These are phyloP conservation scores for Penaeus japonicus DNA, from an alignment of 1,140 invertebrate species.

Conservation along the genomic window DNA sequence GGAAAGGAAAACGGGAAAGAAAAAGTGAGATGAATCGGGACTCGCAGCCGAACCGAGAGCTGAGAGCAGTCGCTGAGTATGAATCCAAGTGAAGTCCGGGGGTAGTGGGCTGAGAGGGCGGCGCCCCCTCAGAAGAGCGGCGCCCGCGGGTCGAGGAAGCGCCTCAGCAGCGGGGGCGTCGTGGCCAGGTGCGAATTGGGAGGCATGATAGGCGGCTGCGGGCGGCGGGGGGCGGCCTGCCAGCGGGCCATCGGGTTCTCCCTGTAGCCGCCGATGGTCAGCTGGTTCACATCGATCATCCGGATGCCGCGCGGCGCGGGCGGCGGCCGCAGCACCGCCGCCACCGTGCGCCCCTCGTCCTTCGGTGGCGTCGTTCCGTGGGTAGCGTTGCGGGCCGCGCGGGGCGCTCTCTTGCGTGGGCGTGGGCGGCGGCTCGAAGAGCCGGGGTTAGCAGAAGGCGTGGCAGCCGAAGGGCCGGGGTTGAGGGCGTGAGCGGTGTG, in stretches of 20 bases:
- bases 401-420: slow-evolving; percentile 22
- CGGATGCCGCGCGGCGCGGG: neutral
- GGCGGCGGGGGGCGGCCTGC: slow-evolving; percentile 27
- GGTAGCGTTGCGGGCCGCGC: slow-evolving; percentile 29
- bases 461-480: neutral
- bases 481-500: neutral
- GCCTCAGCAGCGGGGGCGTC: slow-evolving; percentile 28
- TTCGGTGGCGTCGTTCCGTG: neutral
- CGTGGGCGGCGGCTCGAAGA: neutral
- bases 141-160: slow-evolving; percentile 43
- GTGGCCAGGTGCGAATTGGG: neutral
- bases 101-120: too few relatives aligned
- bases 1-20: too few relatives aligned
- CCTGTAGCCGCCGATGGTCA: slow-evolving; percentile 43
- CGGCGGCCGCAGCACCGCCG: too few relatives aligned
- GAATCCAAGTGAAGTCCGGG: too few relatives aligned
- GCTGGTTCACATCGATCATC: slow-evolving; percentile 42
- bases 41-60: too few relatives aligned
- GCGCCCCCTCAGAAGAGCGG: slow-evolving; percentile 19
- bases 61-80: too few relatives aligned
- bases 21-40: too few relatives aligned
- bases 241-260: slow-evolving; percentile 15
- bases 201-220: neutral
- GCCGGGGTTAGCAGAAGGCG: neutral
- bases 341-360: too few relatives aligned